Evolutionary conservation across 2,113 vertebrate genomes (phyloP).

Genomic region (Dicentrarchus labrax): DNA sequence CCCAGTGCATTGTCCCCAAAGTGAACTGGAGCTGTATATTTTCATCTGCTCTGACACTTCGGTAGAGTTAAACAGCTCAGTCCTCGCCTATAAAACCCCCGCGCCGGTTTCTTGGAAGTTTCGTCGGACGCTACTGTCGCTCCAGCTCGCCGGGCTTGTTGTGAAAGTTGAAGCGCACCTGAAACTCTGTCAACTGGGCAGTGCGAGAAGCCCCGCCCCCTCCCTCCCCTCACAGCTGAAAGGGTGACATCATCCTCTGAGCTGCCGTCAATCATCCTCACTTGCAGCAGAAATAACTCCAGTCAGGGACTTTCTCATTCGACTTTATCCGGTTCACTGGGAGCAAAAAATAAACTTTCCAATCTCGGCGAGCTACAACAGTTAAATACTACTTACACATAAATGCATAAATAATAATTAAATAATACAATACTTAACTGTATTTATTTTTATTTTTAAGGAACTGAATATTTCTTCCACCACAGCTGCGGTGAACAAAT

Average conservation of each 20-base stretch:
- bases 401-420: not conserved
- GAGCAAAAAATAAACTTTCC: not conserved
- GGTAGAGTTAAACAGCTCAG: not conserved
- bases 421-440: no score
- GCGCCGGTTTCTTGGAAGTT: not conserved
- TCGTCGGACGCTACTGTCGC: not conserved
- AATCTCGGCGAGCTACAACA: no score
- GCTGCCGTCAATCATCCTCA: slow-evolving; percentile 42
- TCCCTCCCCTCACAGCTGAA: slow-evolving; percentile 4
- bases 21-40: not conserved
- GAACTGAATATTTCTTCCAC: not conserved
- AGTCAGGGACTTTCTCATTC: not conserved
- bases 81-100: not conserved
- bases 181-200: slow-evolving; percentile 47
- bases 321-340: not conserved
- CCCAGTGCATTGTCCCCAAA: slow-evolving; percentile 83
- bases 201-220: slow-evolving; percentile 34
- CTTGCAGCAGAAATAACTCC: slow-evolving; percentile 26
- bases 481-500: no score
- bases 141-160: slow-evolving; percentile 59
- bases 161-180: slow-evolving; percentile 78
- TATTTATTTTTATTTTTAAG: not conserved
- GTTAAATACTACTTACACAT: not conserved
- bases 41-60: slow-evolving; percentile 34
- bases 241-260: slow-evolving; percentile 77